phyloP scores from a whole-genome alignment of 2,797 vertebrate genomes.

The Artibeus jamaicensis region DNA sequence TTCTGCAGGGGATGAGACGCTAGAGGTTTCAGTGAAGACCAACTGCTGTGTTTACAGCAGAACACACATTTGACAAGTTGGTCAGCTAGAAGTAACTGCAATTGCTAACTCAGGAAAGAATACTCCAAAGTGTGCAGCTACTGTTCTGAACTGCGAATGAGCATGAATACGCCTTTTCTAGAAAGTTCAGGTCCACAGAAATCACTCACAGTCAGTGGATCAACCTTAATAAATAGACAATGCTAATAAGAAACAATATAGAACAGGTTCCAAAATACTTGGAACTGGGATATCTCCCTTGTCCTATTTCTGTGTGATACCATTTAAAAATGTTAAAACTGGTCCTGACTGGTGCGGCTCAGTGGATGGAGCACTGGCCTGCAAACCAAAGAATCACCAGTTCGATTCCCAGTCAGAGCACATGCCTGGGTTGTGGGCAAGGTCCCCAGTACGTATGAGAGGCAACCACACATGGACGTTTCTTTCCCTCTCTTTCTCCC shows the following conservation, averaged over 20 bases:
- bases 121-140: neutral
- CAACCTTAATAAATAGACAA: neutral
- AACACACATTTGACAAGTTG: neutral
- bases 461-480: too few species aligned
- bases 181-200: neutral
- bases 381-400: too few species aligned
- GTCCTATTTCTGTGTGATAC: neutral
- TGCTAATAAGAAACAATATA: neutral
- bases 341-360: too few species aligned
- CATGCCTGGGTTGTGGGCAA: too few species aligned
- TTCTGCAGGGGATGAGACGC: neutral
- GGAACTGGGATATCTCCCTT: neutral
- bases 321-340: neutral
- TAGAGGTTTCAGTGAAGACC: neutral
- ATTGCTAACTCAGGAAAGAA: neutral
- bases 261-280: neutral
- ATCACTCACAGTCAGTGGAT: neutral
- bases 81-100: neutral
- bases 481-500: too few species aligned
- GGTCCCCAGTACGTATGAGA: too few species aligned
- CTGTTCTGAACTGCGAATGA: neutral
- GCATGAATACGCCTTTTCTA: neutral
- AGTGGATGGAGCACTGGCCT: too few species aligned
- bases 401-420: too few species aligned
- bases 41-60: neutral